phyloP scores from a whole-genome alignment of 2,113 vertebrate species.

The Arizona elegans region DNA sequence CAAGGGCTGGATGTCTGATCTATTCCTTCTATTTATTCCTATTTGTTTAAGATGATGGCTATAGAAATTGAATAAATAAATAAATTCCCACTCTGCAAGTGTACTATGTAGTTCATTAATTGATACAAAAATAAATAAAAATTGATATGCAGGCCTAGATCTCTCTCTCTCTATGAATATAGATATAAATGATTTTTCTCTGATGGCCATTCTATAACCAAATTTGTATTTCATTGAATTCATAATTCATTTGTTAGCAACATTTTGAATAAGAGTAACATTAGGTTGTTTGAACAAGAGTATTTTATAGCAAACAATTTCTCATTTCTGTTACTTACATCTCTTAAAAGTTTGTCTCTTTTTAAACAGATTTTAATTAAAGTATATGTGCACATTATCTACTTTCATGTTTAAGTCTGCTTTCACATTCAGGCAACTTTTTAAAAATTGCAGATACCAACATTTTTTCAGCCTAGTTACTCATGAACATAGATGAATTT shows the following conservation, averaged over 20 bases:
- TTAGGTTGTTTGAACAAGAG: not conserved
- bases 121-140: not conserved
- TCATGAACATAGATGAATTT: conserved; percentile 3
- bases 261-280: not conserved
- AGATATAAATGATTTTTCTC: not conserved
- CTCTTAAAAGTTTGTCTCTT: not conserved
- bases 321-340: not conserved
- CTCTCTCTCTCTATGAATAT: not conserved
- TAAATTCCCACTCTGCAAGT: not conserved
- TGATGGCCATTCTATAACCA: not conserved
- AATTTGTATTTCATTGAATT: not conserved
- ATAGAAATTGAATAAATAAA: not conserved
- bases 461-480: not conserved
- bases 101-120: not conserved
- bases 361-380: not conserved
- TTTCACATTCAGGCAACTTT: not conserved
- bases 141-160: not conserved
- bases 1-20: too few relatives aligned
- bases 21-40: too few relatives aligned
- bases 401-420: not conserved
- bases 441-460: not conserved
- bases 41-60: not conserved
- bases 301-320: not conserved
- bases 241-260: not conserved
- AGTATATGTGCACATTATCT: not conserved